phyloP scores from a whole-genome alignment of 2,797 vertebrate genomes.

The Necrosyrtes monachus region DNA sequence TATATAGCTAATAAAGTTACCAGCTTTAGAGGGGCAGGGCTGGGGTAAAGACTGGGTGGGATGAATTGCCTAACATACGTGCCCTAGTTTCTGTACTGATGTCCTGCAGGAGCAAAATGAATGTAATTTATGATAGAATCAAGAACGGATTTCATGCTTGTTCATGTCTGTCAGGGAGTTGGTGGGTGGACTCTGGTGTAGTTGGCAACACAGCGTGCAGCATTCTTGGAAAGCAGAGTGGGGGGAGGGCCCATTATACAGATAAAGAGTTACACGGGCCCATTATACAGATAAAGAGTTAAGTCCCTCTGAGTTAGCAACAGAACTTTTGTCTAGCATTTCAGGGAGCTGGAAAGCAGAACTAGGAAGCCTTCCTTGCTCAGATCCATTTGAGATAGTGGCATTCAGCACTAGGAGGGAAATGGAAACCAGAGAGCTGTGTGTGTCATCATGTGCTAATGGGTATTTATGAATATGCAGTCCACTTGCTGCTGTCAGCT shows the following conservation, averaged over 20 bases:
- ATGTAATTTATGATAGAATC: background rate
- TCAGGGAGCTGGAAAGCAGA: background rate
- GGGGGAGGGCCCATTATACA: background rate
- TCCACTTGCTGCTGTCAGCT: background rate
- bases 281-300: background rate
- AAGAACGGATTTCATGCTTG: background rate
- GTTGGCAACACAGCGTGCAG: background rate
- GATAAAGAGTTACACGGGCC: background rate
- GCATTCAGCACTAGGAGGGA: background rate
- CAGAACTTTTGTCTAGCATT: background rate
- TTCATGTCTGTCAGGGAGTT: background rate
- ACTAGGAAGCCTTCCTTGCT: background rate
- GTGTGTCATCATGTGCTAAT: background rate
- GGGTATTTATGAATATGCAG: background rate
- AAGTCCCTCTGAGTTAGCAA: background rate
- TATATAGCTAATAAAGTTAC: background rate
- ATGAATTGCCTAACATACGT: rapidly evolving
- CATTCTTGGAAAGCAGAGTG: background rate
- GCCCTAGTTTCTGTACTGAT: background rate
- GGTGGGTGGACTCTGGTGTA: background rate
- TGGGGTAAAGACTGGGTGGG: background rate
- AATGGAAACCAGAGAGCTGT: background rate
- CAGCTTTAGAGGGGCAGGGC: background rate
- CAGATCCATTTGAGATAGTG: background rate
- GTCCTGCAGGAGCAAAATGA: background rate